Base-by-base conservation (phyloP, 2,888 invertebrate genomes). In the Dynastes grantii region DNA sequence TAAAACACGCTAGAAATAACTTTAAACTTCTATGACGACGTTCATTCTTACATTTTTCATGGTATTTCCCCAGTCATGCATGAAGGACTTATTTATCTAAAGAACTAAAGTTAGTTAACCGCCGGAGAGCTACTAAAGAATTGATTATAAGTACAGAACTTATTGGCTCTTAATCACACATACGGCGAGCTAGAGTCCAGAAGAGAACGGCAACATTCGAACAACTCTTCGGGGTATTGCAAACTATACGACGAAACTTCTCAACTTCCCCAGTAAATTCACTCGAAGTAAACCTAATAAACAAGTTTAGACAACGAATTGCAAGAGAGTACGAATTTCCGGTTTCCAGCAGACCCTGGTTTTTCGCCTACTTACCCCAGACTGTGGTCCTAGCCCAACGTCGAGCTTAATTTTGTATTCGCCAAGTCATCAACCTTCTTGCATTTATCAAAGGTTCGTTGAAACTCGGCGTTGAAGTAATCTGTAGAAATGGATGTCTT, bases 301-400 rank as follows among this genome's bases (percentile, higher is more conserved):
- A 71, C 55, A 58, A 71, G 71, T 71, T 71, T 55, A 58, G 55
- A 71, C 70, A 71, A 71, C 71, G 37, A 71, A 71, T 58, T 71
- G 55, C 71, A 8, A 16, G 55, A 55, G n/a, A 71, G 37, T 71
- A 71, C 71, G 55, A 55, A 37, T 22, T 27, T 27, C 16, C 22
- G 22, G 55, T 55, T 55, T 55, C 22, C 27, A 22, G 13, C 22
- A 5, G 55, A 4, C 2, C 3, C 8, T 0, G 11, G 8, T 45
- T 45, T 45, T 45, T 8, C 45, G 8, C 11, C 45, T 45, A 1
- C 45, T 45, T n/a, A 53, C 16, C n/a, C 53, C 2, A 53, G 2
- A n/a, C 16, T 13, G n/a, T 13, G 4, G 5, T 16, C 53, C 16
- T 55, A 8, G 22, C 5, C 22, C 55, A 16, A 16, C n/a, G 22